phyloP scores from a whole-genome alignment of 2,797 vertebrate genomes.

The Myotis myotis region DNA sequence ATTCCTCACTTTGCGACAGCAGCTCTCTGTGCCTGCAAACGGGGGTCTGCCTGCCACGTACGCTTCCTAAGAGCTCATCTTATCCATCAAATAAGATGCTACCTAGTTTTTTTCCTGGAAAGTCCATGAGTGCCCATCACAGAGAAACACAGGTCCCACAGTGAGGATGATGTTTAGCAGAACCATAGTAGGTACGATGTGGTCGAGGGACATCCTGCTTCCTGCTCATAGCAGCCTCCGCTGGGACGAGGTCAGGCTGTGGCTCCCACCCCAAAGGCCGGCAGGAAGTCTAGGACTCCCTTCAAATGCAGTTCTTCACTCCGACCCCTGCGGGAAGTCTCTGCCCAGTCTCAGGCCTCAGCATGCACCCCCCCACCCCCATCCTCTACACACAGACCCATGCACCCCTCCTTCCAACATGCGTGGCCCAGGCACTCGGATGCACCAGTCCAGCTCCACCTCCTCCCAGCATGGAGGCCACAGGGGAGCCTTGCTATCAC shows the following conservation, averaged over 20 bases:
- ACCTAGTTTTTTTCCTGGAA: neutral
- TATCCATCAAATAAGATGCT: neutral
- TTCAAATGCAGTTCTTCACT: neutral
- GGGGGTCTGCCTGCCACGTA: neutral
- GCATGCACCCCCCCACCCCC: neutral
- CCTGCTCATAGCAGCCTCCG: neutral
- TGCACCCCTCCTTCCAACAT: neutral
- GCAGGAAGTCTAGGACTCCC: neutral
- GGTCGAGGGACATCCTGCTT: constrained; percentile 6
- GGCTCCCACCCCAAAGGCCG: neutral
- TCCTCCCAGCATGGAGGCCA: neutral
- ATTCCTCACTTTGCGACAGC: neutral
- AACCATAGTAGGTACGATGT: neutral
- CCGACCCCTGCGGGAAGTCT: neutral
- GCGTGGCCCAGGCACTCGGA: neutral
- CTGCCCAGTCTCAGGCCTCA: neutral
- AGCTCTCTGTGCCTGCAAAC: neutral
- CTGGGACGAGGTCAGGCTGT: neutral
- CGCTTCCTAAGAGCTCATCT: neutral
- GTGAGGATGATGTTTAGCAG: neutral
- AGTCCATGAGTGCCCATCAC: neutral
- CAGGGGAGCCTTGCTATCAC: neutral
- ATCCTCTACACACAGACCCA: neutral
- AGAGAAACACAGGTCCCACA: neutral
- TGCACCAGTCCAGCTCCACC: neutral